Conservation (phyloP, 2,797 vertebrate species). For the Borostomias antarcticus region DNA sequence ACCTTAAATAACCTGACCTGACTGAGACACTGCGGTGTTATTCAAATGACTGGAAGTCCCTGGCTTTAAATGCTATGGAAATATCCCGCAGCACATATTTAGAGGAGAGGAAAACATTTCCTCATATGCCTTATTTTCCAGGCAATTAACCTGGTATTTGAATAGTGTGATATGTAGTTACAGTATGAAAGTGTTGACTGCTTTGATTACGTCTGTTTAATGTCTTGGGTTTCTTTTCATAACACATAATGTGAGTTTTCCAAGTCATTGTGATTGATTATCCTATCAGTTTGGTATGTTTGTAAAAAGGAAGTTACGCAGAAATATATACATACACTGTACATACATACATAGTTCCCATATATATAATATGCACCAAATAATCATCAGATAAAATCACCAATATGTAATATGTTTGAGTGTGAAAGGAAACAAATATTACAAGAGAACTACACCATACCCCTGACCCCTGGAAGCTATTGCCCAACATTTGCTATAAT, state of each 20-base stretch:
- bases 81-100: conserved; percentile 7
- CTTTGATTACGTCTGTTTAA: not conserved
- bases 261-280: not conserved
- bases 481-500: not conserved
- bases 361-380: too few relatives aligned
- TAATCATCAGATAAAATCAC: too few relatives aligned
- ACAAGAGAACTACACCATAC: not conserved
- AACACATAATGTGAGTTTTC: not conserved
- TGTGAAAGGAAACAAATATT: too few relatives aligned
- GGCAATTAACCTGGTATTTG: conserved; percentile 14
- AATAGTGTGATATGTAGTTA: not conserved
- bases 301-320: too few relatives aligned
- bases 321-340: too few relatives aligned
- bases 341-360: too few relatives aligned
- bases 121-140: conserved; percentile 21
- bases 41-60: conserved; percentile 12
- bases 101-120: conserved; percentile 11
- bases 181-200: not conserved
- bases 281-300: not conserved
- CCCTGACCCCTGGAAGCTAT: not conserved
- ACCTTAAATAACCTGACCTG: not conserved
- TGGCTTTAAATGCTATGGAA: conserved; percentile 20
- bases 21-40: conserved; percentile 7
- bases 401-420: not conserved
- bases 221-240: not conserved